Evolutionary conservation across 2,113 vertebrate species (phyloP).

Genomic region (Pedionomus torquatus): DNA sequence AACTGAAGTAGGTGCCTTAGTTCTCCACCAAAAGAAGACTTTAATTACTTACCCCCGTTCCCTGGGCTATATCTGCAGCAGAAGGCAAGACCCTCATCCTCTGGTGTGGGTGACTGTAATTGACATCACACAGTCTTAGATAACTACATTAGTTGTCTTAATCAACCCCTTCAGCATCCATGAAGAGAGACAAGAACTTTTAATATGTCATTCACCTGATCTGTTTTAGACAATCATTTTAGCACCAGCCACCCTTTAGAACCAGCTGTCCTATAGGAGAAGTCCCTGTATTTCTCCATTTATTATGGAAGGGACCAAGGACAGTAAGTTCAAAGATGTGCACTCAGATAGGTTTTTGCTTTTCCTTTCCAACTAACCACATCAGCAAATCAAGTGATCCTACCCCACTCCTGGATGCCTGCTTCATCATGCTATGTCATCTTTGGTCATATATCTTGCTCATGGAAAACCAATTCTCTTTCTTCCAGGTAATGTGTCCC

Average conservation of each 20-base stretch:
- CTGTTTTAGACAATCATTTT: background rate
- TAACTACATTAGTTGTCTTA: background rate
- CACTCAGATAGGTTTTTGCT: background rate
- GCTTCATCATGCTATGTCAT: rapidly evolving
- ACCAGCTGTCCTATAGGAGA: background rate
- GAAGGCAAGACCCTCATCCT: background rate
- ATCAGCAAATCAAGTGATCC: background rate
- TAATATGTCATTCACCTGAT: background rate
- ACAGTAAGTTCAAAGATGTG: background rate
- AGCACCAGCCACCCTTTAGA: background rate
- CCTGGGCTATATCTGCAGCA: background rate
- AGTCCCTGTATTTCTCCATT: background rate
- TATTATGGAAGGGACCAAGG: background rate
- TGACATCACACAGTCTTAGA: background rate
- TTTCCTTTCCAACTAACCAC: background rate
- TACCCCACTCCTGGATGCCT: background rate
- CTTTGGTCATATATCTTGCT: background rate
- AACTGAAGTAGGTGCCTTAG: background rate
- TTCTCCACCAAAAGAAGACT: background rate
- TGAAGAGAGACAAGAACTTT: background rate
- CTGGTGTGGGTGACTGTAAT: background rate
- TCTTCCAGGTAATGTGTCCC: background rate
- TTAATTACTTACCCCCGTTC: background rate
- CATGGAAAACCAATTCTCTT: background rate
- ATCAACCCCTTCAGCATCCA: background rate